Percentiles rank a stretch among this genome's conserved stretches.
Conservation (phyloP, 2,113 vertebrate species). For the Redunca redunca region DNA sequence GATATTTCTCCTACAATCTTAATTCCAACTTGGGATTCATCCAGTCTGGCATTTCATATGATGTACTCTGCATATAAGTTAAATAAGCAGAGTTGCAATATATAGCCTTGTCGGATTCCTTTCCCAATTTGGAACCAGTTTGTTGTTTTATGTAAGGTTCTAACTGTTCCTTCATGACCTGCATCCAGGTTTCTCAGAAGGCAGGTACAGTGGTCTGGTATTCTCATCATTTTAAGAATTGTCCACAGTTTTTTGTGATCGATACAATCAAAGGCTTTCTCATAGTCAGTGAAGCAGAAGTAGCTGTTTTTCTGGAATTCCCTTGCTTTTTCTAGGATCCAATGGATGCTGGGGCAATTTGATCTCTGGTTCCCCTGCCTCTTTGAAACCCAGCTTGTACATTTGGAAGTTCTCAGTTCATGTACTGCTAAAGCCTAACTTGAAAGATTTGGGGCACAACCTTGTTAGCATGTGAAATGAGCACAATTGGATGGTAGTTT, state of each 20-base stretch:
- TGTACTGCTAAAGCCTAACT: background rate
- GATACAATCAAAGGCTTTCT: background rate
- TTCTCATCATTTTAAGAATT: background rate
- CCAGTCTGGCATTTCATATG: background rate
- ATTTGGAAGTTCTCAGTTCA: background rate
- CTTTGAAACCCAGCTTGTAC: background rate
- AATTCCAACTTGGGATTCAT: background rate
- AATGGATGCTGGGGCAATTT: background rate
- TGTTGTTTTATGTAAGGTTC: background rate
- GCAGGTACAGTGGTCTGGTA: background rate
- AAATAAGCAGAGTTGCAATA: background rate
- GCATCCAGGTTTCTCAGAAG: background rate
- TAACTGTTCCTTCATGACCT: background rate
- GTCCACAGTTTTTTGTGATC: background rate
- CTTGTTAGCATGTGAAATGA: background rate
- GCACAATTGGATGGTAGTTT: background rate
- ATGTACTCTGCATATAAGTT: background rate
- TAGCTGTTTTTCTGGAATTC: background rate
- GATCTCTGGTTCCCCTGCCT: background rate
- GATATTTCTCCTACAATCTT: background rate
- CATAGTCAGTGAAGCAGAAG: background rate
- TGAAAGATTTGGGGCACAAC: background rate
- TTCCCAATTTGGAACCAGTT: background rate
- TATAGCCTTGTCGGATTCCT: background rate
- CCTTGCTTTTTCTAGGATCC: background rate